Evolutionary conservation across 1,140 invertebrate species (phyloP), one percentile per base, ranked within the genome.

Genomic region (Lethrus apterus): DNA sequence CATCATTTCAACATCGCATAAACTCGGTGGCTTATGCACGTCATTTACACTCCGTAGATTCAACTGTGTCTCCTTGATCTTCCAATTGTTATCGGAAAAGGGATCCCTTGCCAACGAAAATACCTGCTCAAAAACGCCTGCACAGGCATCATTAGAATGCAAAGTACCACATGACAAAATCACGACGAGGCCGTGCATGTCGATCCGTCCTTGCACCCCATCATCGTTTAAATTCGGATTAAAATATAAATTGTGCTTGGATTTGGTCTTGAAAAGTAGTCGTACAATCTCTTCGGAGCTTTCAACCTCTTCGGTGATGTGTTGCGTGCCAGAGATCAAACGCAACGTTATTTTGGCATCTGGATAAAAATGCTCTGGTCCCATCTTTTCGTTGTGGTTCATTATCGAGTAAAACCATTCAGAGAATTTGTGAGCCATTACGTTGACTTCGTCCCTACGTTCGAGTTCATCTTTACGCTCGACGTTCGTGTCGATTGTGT

Each of bases 41-140:
- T 40, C 48, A 43, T 34, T 45, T 36, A 62, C 54, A 45, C 64
- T 70, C 21, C 62, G 54, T 24, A 73, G 56, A 17, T 66, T 51
- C 2, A 67, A 52, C 54, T 69, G 58, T 7, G 66, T 55, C 26
- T 63, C 66, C 54, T 79, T 80, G 24, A 80, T 72, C 61, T 79
- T 81, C 72, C 74, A 82, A 52, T 76, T 80, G 56, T 80, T 79
- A 2, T 69, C 61, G 14, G 56, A 55, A 44, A 60, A 65, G 1
- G 79, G 79, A 66, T 81, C 78, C 41, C 71, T 69, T 3, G 77
- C 60, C 10, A 83, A 54, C 4, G 71, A 73, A 64, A 82, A 82
- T 11, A 70, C 54, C 54, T 80, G 77, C 51, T 81, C 76, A 60
- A 81, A 83, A n/a, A 78, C 58, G 3, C 80, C 80, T n/a, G 72